Evolutionary conservation across 2,888 invertebrate species (phyloP), one percentile per base, ranked within the genome.

Genomic region (Eupeodes luniger): DNA sequence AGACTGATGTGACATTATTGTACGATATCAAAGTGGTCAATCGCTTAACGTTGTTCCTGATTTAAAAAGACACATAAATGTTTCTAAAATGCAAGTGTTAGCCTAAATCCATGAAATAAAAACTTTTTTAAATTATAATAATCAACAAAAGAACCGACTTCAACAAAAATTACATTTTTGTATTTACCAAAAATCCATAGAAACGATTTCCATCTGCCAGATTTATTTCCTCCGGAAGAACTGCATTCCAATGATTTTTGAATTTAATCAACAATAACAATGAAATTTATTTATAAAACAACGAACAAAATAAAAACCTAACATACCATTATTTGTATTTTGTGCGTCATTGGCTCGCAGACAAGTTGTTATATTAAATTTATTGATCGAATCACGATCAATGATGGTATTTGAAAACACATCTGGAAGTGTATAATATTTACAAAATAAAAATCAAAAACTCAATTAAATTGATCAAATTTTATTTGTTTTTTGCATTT

Each of bases 171-270:
- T 5, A n/a, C n/a, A 47, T 10, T 47, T 47, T 14, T 47, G 3
- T 64, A 44, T 53, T 78, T 69, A 86, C 85, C 78, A 86, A 44
- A 75, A 86, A 86, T 44, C 85, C 69, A 69, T 86, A 78, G 69
- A 86, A 78, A 5, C 85, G 62, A 19, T 53, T 74, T 19, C 82
- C 85, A 16, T 82, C 82, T 67, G 51, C 47, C 40, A 27, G 40
- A 57, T 10, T 74, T 11, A 57, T 14, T 53, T 74, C 78, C 11
- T 51, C 82, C 67, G 69, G 27, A 16, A 64, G 47, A 55, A 62
- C 85, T 86, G 61, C 40, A 64, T 59, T 72, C 72, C 57, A 36
- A 59, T 47, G 6, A 7, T 14, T 49, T 59, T 72, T 6, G 27
- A 49, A 47, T 72, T 7, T 3, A 72, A 72, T 59, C 47, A 34